phyloP scores from a whole-genome alignment of 92 coral and sea anemone genomes.

The Diadumene lineata region DNA sequence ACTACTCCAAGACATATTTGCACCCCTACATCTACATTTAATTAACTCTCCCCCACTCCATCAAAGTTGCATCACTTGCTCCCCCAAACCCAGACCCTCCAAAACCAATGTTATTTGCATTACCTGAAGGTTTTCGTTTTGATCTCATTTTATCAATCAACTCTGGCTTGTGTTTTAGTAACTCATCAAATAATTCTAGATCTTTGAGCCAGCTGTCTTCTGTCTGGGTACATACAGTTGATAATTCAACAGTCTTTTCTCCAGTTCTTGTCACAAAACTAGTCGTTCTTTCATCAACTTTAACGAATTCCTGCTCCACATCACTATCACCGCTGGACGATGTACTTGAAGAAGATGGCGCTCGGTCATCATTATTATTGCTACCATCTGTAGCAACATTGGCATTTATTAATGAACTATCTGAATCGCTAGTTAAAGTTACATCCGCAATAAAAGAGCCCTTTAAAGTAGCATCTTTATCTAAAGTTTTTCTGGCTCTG shows the following conservation, averaged over 20 bases:
- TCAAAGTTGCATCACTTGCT: too few species aligned
- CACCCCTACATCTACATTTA: too few species aligned
- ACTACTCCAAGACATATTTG: too few species aligned
- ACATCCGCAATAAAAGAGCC: slow-evolving; percentile 44
- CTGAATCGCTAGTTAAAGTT: slow-evolving; percentile 24
- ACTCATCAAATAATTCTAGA: slow-evolving; percentile 57
- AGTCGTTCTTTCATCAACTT: slow-evolving; percentile 39
- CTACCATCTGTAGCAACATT: slow-evolving; percentile 11
- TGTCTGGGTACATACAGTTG: slow-evolving; percentile 78
- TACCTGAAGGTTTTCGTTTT: slow-evolving; percentile 42
- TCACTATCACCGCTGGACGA: slow-evolving; percentile 34
- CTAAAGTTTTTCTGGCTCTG: background rate
- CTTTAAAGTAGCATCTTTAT: slow-evolving; percentile 22
- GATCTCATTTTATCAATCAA: slow-evolving; percentile 50
- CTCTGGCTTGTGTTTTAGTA: slow-evolving; percentile 38
- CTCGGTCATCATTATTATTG: slow-evolving; percentile 33
- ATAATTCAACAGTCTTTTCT: slow-evolving; percentile 42
- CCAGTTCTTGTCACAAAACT: slow-evolving; percentile 44
- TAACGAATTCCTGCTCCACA: slow-evolving; percentile 13
- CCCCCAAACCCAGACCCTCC: too few species aligned
- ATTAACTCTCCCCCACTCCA: too few species aligned
- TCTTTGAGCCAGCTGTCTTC: slow-evolving; percentile 90
- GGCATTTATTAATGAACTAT: background rate
- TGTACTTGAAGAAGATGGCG: slow-evolving; percentile 56
- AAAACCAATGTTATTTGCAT: background rate